Evolutionary conservation across 2,888 invertebrate genomes (phyloP).

Genomic region (Cosmopolites sordidus): DNA sequence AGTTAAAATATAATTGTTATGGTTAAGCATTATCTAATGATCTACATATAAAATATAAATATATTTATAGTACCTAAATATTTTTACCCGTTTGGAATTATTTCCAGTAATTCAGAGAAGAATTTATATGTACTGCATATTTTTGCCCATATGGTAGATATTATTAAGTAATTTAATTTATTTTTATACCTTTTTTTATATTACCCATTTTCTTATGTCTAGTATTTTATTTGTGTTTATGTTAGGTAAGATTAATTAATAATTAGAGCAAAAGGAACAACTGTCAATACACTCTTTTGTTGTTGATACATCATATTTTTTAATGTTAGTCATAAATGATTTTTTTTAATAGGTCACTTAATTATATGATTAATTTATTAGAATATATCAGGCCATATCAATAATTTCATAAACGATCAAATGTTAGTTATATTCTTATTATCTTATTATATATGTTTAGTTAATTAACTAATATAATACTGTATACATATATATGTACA

Average conservation of each 20-base stretch:
- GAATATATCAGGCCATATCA: conserved; percentile 30
- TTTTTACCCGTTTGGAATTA: too few relatives aligned
- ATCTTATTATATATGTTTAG: conserved; percentile 3
- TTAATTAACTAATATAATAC: conserved; percentile 12
- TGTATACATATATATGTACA: conserved; percentile 37
- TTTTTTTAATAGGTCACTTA: conserved; percentile 6
- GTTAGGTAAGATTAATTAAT: too few relatives aligned
- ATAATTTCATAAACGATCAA: conserved; percentile 12
- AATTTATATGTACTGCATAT: background rate
- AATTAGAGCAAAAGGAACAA: too few relatives aligned
- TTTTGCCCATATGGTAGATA: background rate
- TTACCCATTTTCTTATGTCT: background rate
- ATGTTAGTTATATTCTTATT: background rate
- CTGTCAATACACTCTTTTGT: too few relatives aligned
- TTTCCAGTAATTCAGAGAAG: too few relatives aligned
- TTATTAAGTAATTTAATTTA: conserved; percentile 1
- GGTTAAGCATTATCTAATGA: too few relatives aligned
- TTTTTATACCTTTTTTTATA: background rate
- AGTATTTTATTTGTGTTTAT: background rate
- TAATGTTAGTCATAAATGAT: conserved; percentile 6
- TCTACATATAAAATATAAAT: too few relatives aligned
- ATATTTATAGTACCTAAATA: too few relatives aligned
- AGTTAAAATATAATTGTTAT: too few relatives aligned
- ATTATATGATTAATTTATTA: background rate
- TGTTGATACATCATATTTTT: too few relatives aligned